Conservation (phyloP, 2,888 invertebrate species). For the Coenonympha glycerion region DNA sequence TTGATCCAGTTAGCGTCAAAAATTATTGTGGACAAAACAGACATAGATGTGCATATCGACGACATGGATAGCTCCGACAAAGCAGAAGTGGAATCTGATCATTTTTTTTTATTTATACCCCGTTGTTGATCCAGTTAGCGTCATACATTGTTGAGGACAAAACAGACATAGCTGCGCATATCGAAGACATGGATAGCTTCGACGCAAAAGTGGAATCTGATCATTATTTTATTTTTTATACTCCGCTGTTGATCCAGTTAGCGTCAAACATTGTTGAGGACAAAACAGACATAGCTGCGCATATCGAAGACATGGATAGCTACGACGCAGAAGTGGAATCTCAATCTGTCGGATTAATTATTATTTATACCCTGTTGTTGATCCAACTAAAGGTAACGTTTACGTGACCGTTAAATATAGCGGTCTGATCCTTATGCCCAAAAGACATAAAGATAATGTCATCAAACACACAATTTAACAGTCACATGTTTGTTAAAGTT, state of each 20-base stretch:
- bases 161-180: slow-evolving; percentile 39
- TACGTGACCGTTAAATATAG: too few species aligned
- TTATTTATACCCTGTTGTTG: too few species aligned
- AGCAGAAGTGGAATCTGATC: slow-evolving; percentile 29
- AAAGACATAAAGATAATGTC: too few species aligned
- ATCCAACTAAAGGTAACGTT: too few species aligned
- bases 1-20: slow-evolving; percentile 51
- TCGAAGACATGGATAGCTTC: slow-evolving; percentile 52
- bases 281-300: slow-evolving; percentile 39
- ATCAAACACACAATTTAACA: too few species aligned
- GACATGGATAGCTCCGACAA: slow-evolving; percentile 55
- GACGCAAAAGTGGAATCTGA: slow-evolving; percentile 37
- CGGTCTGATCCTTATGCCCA: too few species aligned
- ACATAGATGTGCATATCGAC: slow-evolving; percentile 47
- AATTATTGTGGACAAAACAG: slow-evolving; percentile 46
- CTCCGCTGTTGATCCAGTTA: too few species aligned
- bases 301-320: slow-evolving; percentile 53
- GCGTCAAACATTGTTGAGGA: slow-evolving; percentile 53
- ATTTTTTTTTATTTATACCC: not conserved
- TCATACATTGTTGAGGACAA: slow-evolving; percentile 52
- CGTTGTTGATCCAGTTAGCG: too few species aligned
- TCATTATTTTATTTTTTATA: not conserved
- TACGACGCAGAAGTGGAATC: slow-evolving; percentile 40
- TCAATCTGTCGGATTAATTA: not conserved
- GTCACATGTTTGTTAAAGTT: too few species aligned